phyloP scores from a whole-genome alignment of 1,140 invertebrate species.

The Euglossa dilemma region DNA sequence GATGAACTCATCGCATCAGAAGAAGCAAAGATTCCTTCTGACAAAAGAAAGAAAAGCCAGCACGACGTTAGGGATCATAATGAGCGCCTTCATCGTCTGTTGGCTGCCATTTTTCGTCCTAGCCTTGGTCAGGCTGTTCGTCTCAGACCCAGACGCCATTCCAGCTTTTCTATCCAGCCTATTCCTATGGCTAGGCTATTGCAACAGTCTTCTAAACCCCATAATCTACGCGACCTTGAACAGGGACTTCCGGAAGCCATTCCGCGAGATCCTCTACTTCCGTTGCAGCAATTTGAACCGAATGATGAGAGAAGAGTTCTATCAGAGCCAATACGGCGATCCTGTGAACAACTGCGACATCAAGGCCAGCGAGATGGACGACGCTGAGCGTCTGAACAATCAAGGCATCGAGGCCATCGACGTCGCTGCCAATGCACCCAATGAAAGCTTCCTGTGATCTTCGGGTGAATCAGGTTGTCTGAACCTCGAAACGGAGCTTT shows the following conservation, averaged over 20 bases:
- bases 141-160: slow-evolving; percentile 85
- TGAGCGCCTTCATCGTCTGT: slow-evolving; percentile 97
- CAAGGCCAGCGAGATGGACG: slow-evolving; percentile 72
- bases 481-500: neutral
- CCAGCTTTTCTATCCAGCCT: slow-evolving; percentile 84
- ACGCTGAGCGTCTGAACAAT: slow-evolving; percentile 64
- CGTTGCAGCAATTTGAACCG: slow-evolving; percentile 93
- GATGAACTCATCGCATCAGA: slow-evolving; percentile 84
- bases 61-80: slow-evolving; percentile 97
- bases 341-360: slow-evolving; percentile 83
- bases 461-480: neutral
- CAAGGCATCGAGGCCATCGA: slow-evolving; percentile 56
- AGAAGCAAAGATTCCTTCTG: slow-evolving; percentile 90
- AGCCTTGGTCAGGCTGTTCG: slow-evolving; percentile 92
- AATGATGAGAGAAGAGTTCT: slow-evolving; percentile 96
- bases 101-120: slow-evolving; percentile 99
- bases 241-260: slow-evolving; percentile 95
- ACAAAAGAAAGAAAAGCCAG: slow-evolving; percentile 97
- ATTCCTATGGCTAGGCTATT: slow-evolving; percentile 96
- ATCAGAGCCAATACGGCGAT: slow-evolving; percentile 94
- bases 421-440: slow-evolving; percentile 69
- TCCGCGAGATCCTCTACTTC: slow-evolving; percentile 94
- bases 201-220: slow-evolving; percentile 96
- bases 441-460: slow-evolving; percentile 81
- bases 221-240: slow-evolving; percentile 97